Evolutionary conservation across 2,888 invertebrate species (phyloP).

Genomic region (Minunthozetes semirufus): DNA sequence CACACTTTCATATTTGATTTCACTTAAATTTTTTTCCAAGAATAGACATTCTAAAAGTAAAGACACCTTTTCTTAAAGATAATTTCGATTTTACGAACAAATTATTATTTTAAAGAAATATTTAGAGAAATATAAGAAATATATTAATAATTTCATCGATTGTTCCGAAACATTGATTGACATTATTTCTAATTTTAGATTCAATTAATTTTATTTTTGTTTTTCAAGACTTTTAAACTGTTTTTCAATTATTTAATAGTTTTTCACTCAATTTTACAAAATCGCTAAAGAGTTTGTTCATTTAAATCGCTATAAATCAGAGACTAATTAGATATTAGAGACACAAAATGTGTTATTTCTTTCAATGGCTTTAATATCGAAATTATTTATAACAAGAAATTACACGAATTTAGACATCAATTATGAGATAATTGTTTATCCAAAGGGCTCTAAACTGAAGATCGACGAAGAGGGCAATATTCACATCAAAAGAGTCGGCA

Average conservation of each 20-base stretch:
- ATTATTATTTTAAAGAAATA: not conserved
- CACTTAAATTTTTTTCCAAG: not conserved
- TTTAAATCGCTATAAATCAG: too few species aligned
- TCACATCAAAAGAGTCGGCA: conserved; percentile 82
- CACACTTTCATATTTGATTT: not conserved
- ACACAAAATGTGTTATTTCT: too few species aligned
- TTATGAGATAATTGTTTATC: not conserved
- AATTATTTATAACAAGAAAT: not conserved
- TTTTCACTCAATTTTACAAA: not conserved
- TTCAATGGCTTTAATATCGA: too few species aligned
- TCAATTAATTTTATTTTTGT: not conserved
- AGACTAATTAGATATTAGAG: too few species aligned
- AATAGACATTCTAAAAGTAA: too few species aligned
- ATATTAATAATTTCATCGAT: not conserved
- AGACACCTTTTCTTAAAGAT: too few species aligned
- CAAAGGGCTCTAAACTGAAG: conserved; percentile 83
- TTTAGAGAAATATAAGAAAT: not conserved
- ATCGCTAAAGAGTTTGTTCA: too few species aligned
- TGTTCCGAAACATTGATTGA: not conserved
- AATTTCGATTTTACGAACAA: not conserved
- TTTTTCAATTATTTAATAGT: not conserved
- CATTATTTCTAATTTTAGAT: not conserved
- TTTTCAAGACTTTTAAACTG: not conserved
- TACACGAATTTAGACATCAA: not conserved
- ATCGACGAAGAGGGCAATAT: conserved; percentile 94